Conservation (phyloP, 2,888 invertebrate genomes). For the Dastarcus helophoroides region DNA sequence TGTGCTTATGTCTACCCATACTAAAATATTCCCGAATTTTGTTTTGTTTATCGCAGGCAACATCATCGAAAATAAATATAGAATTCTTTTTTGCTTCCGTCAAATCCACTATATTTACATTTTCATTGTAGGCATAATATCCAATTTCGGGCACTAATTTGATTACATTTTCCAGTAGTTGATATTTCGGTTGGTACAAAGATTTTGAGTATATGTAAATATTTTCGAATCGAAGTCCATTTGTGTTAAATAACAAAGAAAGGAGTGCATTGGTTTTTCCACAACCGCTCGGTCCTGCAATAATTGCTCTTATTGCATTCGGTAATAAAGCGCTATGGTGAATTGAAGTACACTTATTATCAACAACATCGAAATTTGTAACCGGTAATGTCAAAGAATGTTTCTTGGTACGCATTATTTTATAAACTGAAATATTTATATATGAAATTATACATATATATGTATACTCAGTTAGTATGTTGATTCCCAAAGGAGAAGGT, state of each 20-base stretch:
- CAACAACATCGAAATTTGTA: too few relatives aligned
- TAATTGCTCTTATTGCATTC: slow-evolving; percentile 18
- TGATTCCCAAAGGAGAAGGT: slow-evolving; percentile 10
- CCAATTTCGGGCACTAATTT: slow-evolving; percentile 17
- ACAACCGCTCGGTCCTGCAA: slow-evolving; percentile 27
- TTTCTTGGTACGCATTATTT: slow-evolving; percentile 4
- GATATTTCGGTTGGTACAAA: slow-evolving; percentile 25
- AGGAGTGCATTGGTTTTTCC: slow-evolving; percentile 31
- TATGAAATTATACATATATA: too few relatives aligned
- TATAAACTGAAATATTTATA: neutral
- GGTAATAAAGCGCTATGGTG: slow-evolving; percentile 25
- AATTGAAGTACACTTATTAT: slow-evolving; percentile 9
- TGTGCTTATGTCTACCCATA: slow-evolving; percentile 20
- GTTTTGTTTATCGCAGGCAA: slow-evolving; percentile 26
- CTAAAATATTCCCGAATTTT: too few relatives aligned
- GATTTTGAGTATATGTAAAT: slow-evolving; percentile 28
- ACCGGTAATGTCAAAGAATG: neutral
- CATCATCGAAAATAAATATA: slow-evolving; percentile 32
- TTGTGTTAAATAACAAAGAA: slow-evolving; percentile 23
- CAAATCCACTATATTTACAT: slow-evolving; percentile 16
- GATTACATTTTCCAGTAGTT: slow-evolving; percentile 17
- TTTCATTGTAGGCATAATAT: slow-evolving; percentile 17
- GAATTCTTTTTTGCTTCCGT: slow-evolving; percentile 23
- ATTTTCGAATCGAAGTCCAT: slow-evolving; percentile 30
- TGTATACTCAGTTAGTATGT: too few relatives aligned